phyloP scores from a whole-genome alignment of 2,888 invertebrate species.

The Tenodera sinensis region DNA sequence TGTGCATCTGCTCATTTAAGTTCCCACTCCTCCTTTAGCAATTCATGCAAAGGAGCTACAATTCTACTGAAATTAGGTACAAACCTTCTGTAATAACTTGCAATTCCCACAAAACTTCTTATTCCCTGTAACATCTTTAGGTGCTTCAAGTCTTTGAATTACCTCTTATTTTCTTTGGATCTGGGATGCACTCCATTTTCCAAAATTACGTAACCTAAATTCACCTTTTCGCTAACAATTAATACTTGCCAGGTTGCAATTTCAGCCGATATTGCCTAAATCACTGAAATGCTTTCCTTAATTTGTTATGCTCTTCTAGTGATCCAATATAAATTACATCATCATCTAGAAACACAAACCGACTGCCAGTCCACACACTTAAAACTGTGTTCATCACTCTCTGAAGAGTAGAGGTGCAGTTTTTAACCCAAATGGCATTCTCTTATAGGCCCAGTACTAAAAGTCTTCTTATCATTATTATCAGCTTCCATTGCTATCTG shows the following conservation, averaged over 20 bases:
- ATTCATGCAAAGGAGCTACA: too few species aligned
- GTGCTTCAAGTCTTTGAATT: too few species aligned
- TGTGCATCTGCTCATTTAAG: too few species aligned
- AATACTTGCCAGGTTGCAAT: constrained; percentile 34
- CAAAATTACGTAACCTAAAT: constrained; percentile 32
- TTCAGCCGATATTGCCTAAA: constrained; percentile 18
- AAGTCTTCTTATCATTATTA: background rate
- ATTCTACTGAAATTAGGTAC: too few species aligned
- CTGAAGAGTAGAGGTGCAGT: background rate
- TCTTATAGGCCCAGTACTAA: background rate
- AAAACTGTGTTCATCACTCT: background rate
- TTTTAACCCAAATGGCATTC: background rate
- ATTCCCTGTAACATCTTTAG: too few species aligned
- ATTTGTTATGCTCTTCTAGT: background rate
- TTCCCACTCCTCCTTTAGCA: too few species aligned
- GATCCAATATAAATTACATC: background rate
- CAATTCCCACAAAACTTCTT: too few species aligned
- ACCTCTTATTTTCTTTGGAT: background rate
- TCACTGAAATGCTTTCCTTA: background rate
- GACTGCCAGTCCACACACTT: background rate
- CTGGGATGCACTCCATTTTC: constrained; percentile 33
- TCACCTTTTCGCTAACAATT: constrained; percentile 25
- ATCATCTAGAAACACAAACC: background rate
- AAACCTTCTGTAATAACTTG: too few species aligned
- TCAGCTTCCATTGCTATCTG: background rate